These are phyloP conservation scores for Anhinga anhinga DNA, from an alignment of 2,113 vertebrate species.

Conservation along the genomic window DNA sequence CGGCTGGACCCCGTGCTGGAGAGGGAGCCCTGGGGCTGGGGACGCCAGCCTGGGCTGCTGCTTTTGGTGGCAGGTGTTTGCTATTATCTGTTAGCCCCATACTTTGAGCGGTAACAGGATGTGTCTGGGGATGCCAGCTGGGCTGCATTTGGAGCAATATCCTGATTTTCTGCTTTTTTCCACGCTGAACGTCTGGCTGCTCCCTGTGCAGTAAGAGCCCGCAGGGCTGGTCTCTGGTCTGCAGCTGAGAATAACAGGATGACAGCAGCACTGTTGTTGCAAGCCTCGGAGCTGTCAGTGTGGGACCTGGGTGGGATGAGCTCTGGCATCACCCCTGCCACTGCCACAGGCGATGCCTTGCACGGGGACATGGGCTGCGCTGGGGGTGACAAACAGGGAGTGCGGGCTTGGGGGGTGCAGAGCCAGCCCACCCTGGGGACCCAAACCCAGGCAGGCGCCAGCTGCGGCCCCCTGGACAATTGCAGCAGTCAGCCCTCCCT, in stretches of 20 bases:
- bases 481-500: slow-evolving; percentile 31
- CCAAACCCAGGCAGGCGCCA: accelerated
- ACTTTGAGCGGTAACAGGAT: accelerated
- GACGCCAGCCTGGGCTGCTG: neutral
- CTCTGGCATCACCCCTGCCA: accelerated
- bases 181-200: neutral
- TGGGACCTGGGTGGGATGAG: neutral
- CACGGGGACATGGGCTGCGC: accelerated
- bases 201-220: neutral
- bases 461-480: neutral
- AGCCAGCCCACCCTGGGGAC: neutral
- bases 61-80: neutral
- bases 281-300: accelerated
- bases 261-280: accelerated
- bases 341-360: neutral
- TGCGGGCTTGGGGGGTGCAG: neutral
- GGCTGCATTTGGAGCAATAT: neutral
- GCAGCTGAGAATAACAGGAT: neutral
- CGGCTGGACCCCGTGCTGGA: accelerated
- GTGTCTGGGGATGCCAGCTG: neutral
- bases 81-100: neutral
- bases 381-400: neutral
- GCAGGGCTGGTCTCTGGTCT: neutral
- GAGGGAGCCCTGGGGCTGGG: neutral
- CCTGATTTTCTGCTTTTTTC: neutral